Evolutionary conservation across 1,140 invertebrate species (phyloP).

Genomic region (Caerostris darwini): DNA sequence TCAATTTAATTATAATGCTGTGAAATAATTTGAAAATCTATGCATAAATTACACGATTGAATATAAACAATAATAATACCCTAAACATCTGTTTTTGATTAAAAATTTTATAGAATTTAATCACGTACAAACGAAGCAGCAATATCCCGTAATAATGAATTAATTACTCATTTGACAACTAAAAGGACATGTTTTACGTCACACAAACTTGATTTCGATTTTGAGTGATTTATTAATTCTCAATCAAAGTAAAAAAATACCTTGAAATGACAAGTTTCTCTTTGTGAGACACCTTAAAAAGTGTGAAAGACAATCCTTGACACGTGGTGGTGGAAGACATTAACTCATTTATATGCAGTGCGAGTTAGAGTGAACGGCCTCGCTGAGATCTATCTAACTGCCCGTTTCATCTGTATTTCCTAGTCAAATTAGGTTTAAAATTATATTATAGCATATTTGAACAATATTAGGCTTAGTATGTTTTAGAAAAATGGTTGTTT

Average conservation of each 20-base stretch:
- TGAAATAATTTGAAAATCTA: too few species aligned
- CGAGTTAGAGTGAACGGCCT: neutral
- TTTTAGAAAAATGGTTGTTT: too few species aligned
- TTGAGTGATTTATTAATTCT: neutral
- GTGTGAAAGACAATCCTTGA: neutral
- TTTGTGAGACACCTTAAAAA: neutral
- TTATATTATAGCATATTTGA: too few species aligned
- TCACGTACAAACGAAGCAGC: neutral
- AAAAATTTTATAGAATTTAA: neutral
- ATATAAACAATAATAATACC: too few species aligned
- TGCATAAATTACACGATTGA: too few species aligned
- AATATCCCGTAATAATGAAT: neutral
- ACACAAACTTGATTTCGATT: neutral
- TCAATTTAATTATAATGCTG: too few species aligned
- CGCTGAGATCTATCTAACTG: neutral
- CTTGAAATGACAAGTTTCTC: neutral
- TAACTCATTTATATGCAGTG: neutral
- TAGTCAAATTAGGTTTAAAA: too few species aligned
- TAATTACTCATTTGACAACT: neutral
- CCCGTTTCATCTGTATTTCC: too few species aligned
- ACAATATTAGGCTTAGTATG: too few species aligned
- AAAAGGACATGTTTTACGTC: neutral
- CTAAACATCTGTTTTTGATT: neutral
- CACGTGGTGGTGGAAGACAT: neutral
- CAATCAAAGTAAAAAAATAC: neutral